Conservation (phyloP, 1,140 invertebrate species). For the Neuroterus valhalla region DNA sequence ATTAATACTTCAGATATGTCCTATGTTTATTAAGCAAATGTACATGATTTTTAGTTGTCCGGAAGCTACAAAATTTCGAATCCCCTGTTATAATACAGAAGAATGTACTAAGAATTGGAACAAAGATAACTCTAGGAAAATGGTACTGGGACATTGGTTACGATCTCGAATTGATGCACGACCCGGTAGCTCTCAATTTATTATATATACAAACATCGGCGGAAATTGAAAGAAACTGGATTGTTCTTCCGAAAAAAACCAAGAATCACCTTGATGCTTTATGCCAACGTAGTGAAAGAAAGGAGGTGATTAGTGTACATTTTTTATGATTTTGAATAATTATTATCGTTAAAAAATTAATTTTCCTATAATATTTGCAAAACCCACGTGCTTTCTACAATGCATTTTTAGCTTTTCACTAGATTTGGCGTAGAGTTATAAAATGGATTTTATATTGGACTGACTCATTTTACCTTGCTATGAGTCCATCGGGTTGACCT, state of each 20-base stretch:
- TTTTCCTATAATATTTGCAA: too few relatives aligned
- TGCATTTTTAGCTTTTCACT: too few relatives aligned
- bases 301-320: conserved; percentile 79
- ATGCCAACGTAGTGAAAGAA: conserved; percentile 85
- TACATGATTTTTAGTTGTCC: conserved; percentile 78
- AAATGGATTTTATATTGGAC: too few relatives aligned
- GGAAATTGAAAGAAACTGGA: conserved; percentile 92
- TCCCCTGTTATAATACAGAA: conserved; percentile 94
- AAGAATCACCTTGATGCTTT: conserved; percentile 82
- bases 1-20: conserved; percentile 6
- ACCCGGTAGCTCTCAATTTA: conserved; percentile 89
- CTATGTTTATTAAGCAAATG: conserved; percentile 18
- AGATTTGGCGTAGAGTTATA: too few relatives aligned
- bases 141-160: conserved; percentile 91
- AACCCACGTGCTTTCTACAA: too few relatives aligned
- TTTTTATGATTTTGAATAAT: too few relatives aligned
- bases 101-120: conserved; percentile 66
- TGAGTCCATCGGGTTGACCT: too few relatives aligned
- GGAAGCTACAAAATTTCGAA: conserved; percentile 96
- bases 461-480: too few relatives aligned
- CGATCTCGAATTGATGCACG: conserved; percentile 87
- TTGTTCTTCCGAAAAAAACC: conserved; percentile 82
- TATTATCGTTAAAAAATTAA: too few relatives aligned
- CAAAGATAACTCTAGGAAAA: conserved; percentile 64
- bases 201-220: conserved; percentile 91